A percentile compares a stretch with the other conserved stretches of the same genome.
Evolutionary conservation across 2,113 vertebrate genomes (phyloP).

Genomic region (Dryoscopus gambensis): DNA sequence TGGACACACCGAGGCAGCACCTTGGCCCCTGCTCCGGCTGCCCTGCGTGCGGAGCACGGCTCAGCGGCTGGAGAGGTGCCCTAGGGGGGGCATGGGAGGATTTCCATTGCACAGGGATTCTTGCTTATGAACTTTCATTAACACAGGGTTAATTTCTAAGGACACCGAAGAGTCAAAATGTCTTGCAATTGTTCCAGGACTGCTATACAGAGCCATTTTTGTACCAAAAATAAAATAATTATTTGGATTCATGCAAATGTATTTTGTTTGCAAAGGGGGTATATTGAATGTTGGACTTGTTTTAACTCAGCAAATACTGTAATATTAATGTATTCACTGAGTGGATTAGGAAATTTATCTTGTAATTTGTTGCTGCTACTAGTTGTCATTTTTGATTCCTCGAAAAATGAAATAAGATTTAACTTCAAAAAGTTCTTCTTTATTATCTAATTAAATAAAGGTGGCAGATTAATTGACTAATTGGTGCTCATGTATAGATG

Average conservation of each 20-base stretch:
- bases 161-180: slow-evolving; percentile 41
- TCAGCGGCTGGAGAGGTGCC: neutral
- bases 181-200: slow-evolving; percentile 11
- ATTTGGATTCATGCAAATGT: slow-evolving; percentile 25
- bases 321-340: slow-evolving; percentile 61
- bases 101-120: slow-evolving; percentile 5
- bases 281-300: slow-evolving; percentile 48
- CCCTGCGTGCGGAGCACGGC: neutral
- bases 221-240: neutral
- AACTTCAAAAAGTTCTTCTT: slow-evolving; percentile 58
- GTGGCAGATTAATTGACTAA: slow-evolving; percentile 68
- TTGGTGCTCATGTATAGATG: slow-evolving; percentile 61
- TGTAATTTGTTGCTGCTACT: slow-evolving; percentile 62
- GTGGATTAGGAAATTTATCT: slow-evolving; percentile 65
- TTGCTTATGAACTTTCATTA: slow-evolving; percentile 57
- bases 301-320: slow-evolving; percentile 63
- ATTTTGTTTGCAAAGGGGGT: slow-evolving; percentile 55
- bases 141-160: slow-evolving; percentile 55
- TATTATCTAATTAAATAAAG: slow-evolving; percentile 70
- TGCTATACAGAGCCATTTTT: neutral
- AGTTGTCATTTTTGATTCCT: slow-evolving; percentile 48
- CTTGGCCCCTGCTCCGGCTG: slow-evolving; percentile 32
- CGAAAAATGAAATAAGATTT: slow-evolving; percentile 49
- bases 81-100: slow-evolving; percentile 14
- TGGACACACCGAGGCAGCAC: slow-evolving; percentile 26